These are phyloP conservation scores for Eupithecia dodoneata DNA, from an alignment of 2,888 invertebrate species.

Conservation along the genomic window DNA sequence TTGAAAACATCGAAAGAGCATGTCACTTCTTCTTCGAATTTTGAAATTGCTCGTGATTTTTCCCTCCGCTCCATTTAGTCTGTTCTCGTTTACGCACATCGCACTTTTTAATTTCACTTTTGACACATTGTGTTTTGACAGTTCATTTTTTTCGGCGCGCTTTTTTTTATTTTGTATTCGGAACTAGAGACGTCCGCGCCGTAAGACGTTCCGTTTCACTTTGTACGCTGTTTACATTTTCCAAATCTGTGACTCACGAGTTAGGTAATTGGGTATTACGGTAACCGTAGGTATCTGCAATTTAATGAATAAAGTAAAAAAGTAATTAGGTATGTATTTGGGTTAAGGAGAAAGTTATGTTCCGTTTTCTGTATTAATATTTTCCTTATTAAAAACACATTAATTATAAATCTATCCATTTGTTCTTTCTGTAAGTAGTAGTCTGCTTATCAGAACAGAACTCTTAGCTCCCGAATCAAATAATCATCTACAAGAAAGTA, in stretches of 20 bases:
- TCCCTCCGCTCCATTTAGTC: constrained; percentile 62
- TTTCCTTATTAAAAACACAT: not conserved
- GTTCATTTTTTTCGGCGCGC: constrained; percentile 51
- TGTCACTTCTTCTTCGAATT: constrained; percentile 63
- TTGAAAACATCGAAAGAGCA: constrained; percentile 45
- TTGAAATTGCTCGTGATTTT: constrained; percentile 66
- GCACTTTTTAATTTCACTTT: constrained; percentile 55
- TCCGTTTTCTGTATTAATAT: not conserved
- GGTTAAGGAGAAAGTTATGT: constrained; percentile 34
- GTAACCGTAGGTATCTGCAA: constrained; percentile 40
- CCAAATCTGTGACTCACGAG: constrained; percentile 42
- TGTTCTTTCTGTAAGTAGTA: not conserved
- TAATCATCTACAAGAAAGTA: constrained; percentile 15
- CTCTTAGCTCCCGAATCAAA: not conserved
- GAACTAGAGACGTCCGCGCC: constrained; percentile 67
- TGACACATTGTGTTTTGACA: constrained; percentile 46
- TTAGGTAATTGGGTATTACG: constrained; percentile 44
- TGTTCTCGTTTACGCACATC: constrained; percentile 59
- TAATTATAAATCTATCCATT: not conserved
- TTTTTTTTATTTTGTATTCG: constrained; percentile 54
- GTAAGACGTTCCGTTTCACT: constrained; percentile 73
- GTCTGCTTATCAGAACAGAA: constrained; percentile 5
- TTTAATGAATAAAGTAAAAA: constrained; percentile 41
- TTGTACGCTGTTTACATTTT: constrained; percentile 57
- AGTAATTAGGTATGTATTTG: constrained; percentile 36